phyloP scores from a whole-genome alignment of 2,797 vertebrate species.

The Centroberyx gerrardi region DNA sequence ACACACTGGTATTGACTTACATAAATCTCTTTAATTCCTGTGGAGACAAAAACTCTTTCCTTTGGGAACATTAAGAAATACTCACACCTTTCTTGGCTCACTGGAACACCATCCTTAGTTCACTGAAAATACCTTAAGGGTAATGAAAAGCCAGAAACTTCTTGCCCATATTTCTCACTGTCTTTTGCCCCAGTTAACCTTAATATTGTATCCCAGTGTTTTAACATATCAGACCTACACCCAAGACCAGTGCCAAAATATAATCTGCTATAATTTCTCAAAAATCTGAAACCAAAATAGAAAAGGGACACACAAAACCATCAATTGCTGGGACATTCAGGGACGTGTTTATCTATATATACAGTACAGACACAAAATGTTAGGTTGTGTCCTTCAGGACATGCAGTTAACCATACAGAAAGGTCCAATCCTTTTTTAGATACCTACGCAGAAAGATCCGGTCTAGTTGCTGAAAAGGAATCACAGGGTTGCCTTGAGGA shows the following conservation, averaged over 20 bases:
- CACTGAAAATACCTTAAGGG: slow-evolving; percentile 4
- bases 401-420: not conserved
- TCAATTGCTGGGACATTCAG: no score
- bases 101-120: not conserved
- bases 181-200: not conserved
- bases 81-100: not conserved
- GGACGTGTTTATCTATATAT: no score
- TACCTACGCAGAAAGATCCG: not conserved
- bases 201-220: slow-evolving; percentile 1
- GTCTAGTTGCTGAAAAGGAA: not conserved
- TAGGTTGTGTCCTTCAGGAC: not conserved
- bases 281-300: not conserved
- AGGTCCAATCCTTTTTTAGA: not conserved
- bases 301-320: not conserved
- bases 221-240: not conserved
- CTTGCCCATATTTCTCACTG: not conserved
- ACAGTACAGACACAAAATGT: not conserved
- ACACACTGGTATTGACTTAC: not conserved
- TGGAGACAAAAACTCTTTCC: not conserved
- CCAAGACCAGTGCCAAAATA: not conserved
- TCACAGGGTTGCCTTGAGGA: slow-evolving; percentile 12
- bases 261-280: slow-evolving; percentile 4
- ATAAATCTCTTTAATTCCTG: not conserved
- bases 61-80: not conserved
- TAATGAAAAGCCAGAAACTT: slow-evolving; percentile 1